Evolutionary conservation across 2,888 invertebrate species (phyloP).

Genomic region (Brachyptera putata): DNA sequence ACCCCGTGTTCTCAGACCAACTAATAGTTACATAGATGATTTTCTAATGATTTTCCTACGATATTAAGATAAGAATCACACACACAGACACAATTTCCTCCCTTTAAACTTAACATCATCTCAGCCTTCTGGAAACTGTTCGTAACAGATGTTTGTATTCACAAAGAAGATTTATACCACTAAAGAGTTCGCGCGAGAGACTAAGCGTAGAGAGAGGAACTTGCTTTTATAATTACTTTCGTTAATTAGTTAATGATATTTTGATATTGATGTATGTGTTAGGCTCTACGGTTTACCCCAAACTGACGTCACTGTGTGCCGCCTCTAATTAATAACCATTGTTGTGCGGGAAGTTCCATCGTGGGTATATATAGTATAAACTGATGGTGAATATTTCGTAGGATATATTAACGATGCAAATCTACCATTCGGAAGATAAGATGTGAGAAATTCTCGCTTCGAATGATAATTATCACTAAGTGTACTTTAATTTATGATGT

Average conservation of each 20-base stretch:
- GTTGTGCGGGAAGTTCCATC: not conserved
- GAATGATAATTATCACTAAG: no score
- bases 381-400: not conserved
- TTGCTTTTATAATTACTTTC: conserved; percentile 5
- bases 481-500: no score
- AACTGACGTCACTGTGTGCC: not conserved
- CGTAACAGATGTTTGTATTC: conserved; percentile 6
- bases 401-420: not conserved
- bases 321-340: conserved; percentile 1
- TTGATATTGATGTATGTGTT: conserved; percentile 11
- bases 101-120: no score
- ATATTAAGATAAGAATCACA: no score
- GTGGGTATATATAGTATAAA: not conserved
- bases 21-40: no score
- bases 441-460: no score
- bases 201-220: no score
- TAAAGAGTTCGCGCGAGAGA: not conserved
- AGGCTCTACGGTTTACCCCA: not conserved
- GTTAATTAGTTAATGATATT: conserved; percentile 9
- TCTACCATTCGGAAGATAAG: conserved; percentile 5
- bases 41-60: no score
- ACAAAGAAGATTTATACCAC: not conserved
- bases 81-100: no score
- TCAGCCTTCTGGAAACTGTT: not conserved
- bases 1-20: no score